phyloP scores from a whole-genome alignment of 2,113 vertebrate genomes.

The Colaptes auratus region DNA sequence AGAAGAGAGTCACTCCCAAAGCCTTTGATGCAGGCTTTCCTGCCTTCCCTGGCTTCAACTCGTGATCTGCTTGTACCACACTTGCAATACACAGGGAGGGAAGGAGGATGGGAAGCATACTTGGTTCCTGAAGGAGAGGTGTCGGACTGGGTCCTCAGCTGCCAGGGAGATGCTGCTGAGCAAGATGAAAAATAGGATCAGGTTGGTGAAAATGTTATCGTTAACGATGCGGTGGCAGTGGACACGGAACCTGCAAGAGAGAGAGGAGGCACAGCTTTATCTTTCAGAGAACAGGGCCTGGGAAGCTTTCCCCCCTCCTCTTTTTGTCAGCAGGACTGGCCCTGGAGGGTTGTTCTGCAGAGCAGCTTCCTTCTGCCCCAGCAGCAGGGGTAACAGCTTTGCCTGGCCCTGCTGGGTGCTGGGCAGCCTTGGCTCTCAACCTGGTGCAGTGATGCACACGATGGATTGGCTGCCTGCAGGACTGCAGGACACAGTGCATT shows the following conservation, averaged over 20 bases:
- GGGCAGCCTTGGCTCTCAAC: not conserved
- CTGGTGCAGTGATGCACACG: not conserved
- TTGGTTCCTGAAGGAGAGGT: slow-evolving; percentile 92
- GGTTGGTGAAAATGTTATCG: slow-evolving; percentile 98
- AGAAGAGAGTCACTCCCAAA: not conserved
- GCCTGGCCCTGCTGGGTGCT: not conserved
- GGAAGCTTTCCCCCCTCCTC: not conserved
- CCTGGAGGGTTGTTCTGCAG: not conserved
- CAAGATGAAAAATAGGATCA: slow-evolving; percentile 99
- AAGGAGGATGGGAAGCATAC: slow-evolving; percentile 73
- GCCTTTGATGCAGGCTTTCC: not conserved
- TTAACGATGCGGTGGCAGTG: slow-evolving; percentile 97
- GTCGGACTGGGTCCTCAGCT: slow-evolving; percentile 93
- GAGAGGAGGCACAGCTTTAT: slow-evolving; percentile 8
- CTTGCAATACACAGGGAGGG: not conserved
- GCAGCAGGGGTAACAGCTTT: not conserved
- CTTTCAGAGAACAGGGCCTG: not conserved
- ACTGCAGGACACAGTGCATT: rapidly evolving
- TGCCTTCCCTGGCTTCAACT: not conserved
- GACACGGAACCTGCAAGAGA: slow-evolving; percentile 87
- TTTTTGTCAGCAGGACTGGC: not conserved
- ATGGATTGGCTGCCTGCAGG: not conserved
- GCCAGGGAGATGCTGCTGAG: slow-evolving; percentile 98
- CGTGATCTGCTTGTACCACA: not conserved
- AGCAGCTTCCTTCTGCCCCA: not conserved